Evolutionary conservation across 2,888 invertebrate species (phyloP), one percentile per base, ranked within the genome.

Genomic region (Hydrotaea diabolus): DNA sequence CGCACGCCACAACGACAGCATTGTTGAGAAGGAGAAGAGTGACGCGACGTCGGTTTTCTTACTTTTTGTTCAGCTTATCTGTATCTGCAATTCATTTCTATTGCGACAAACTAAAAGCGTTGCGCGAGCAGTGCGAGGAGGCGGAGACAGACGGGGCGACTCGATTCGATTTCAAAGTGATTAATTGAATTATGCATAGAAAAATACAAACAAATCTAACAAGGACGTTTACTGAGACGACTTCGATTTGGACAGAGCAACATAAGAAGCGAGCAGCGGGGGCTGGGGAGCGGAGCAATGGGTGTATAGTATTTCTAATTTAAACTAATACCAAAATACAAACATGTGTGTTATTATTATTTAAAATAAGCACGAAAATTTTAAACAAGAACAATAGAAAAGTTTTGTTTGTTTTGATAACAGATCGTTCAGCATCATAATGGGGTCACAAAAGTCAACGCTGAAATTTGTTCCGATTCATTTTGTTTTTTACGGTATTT

Each of bases 211-310:
- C 31, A 31, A 31, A 80, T 73, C 73, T 31, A 73, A 77, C 80
- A 83, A 83, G 83, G 83, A 74, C 83, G 69, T 23, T 21, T 55
- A 21, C 17, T 55, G 21, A 21, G 11, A 53, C 11, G 11, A 53
- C 11, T 55, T 0, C 17, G 53, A 3, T 31, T 2, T 31, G 7
- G 31, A 53, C 17, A 17, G 17, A 31, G 31, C 31, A 4, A 53
- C 15, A 17, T 53, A 17, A n/a, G n/a, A 46, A 17, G 17, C 53
- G 19, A 11, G 39, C 13, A 53, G 21, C 31, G 21, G 21, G 2
- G 11, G 55, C 55, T 5, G 53, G 1, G 53, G 19, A 53, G 15
- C 19, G 53, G 19, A 7, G 53, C 17, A 15, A 39, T 43, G 11
- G 39, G 36, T 36, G 8, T 36, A 39, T 39, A 8, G 1, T 49